Evolutionary conservation across 2,888 invertebrate species (phyloP).

Genomic region (Oligia strigilis): DNA sequence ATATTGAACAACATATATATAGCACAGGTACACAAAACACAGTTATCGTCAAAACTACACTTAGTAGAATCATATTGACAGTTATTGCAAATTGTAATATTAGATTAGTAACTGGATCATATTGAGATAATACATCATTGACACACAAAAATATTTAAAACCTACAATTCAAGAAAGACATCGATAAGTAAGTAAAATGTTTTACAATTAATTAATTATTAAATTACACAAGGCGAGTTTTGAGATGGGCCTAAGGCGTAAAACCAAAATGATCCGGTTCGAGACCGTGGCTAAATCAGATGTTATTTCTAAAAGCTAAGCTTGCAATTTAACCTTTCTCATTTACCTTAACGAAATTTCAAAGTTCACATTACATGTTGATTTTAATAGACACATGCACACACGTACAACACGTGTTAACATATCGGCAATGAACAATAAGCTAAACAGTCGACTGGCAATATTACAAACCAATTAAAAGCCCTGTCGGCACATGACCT

Average conservation of each 20-base stretch:
- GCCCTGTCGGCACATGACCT: constrained; percentile 28
- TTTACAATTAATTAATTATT: constrained; percentile 25
- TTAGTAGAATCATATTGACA: constrained; percentile 19
- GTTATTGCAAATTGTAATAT: constrained; percentile 26
- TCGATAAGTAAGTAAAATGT: constrained; percentile 23
- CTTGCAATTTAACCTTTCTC: constrained; percentile 13
- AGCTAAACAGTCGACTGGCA: constrained; percentile 27
- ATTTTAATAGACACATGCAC: constrained; percentile 21
- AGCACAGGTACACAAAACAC: constrained; percentile 26
- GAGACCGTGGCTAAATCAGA: neutral
- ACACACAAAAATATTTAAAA: constrained; percentile 42
- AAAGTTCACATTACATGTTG: constrained; percentile 26
- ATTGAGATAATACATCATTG: constrained; percentile 22
- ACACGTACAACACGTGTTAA: constrained; percentile 14
- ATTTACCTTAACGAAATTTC: constrained; percentile 4
- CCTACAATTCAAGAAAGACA: constrained; percentile 35
- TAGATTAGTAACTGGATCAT: constrained; percentile 5
- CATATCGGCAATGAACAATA: constrained; percentile 12
- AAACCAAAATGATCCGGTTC: constrained; percentile 1
- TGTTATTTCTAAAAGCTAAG: constrained; percentile 15
- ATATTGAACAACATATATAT: constrained; percentile 34
- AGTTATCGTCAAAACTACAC: constrained; percentile 35
- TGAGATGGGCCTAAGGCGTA: neutral
- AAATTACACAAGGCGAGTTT: constrained; percentile 13
- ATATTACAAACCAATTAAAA: constrained; percentile 38